Conservation (phyloP, 1,140 invertebrate species). For the Sycophila sp. region DNA sequence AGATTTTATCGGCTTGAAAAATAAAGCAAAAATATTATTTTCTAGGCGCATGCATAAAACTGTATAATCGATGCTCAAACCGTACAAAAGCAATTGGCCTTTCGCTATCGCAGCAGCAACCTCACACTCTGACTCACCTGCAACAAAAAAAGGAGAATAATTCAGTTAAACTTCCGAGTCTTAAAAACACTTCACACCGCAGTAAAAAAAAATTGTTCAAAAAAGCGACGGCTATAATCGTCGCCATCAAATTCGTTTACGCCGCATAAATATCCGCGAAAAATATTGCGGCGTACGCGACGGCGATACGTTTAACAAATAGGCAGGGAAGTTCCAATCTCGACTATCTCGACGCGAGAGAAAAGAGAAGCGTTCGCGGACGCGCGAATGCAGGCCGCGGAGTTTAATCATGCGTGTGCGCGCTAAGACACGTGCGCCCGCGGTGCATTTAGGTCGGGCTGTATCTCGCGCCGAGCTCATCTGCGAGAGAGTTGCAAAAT, state of each 20-base stretch:
- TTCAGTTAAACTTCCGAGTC: too few species aligned
- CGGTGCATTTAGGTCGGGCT: constrained; percentile 32
- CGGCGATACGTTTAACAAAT: constrained; percentile 24
- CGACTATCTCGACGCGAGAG: background rate
- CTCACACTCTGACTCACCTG: constrained; percentile 16
- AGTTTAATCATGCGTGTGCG: constrained; percentile 3
- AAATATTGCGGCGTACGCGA: too few species aligned
- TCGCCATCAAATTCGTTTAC: background rate
- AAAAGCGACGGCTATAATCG: background rate
- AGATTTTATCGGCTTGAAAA: background rate
- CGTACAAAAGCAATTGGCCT: background rate
- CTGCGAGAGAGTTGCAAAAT: constrained; percentile 33
- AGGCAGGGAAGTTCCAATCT: background rate
- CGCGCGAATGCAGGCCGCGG: background rate
- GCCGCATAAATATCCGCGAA: background rate
- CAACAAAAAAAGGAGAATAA: constrained; percentile 21
- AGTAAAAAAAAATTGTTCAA: constrained; percentile 12
- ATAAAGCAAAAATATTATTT: background rate
- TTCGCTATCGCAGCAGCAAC: background rate
- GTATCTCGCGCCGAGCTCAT: constrained; percentile 17
- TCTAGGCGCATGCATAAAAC: constrained; percentile 12
- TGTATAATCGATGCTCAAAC: background rate
- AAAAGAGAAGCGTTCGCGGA: background rate
- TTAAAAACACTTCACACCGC: background rate
- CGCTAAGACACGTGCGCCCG: background rate